Base-by-base conservation (phyloP, 2,888 invertebrate species). In the Epiblema foenella region DNA sequence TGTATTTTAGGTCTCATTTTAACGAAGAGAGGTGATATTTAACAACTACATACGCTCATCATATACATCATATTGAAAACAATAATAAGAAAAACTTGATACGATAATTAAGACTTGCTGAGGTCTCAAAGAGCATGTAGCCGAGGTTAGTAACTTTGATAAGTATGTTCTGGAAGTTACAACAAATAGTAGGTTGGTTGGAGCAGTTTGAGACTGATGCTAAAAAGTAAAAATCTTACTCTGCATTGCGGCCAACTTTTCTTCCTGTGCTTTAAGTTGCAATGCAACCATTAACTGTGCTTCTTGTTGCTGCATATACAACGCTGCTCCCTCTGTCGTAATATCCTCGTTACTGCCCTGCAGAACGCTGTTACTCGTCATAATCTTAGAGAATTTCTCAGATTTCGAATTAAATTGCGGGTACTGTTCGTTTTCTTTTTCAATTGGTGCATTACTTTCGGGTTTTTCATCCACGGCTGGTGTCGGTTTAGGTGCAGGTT, bases 241-340 rank as follows among this genome's bases (percentile, higher is more conserved):
- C 78, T 95, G 95, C 84, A 95, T 92, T 29, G 94, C 92, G 8
- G 91, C 90, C 46, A 95, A 85, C 80, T 91, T 94, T 77, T 95
- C 95, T 79, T 95, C 95, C 77, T 95, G 95, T 52, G 95, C 95
- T 80, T 95, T 95, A 67, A 95, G 82, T 76, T 95, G 95, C 75
- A 95, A 82, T 10, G 95, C 95, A 56, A 95, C 93, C 89, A 95
- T 87, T 58, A 95, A 77, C 77, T 95, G 95, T 0, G 95, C 93
- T 82, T 95, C 95, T 79, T 95, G 95, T 76, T 95, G 95, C 75
- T 95, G 95, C 72, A 95, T 84, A 69, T 94, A 94, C 37, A 95
- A 81, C 10, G 94, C 86, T 1, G 94, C 92, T 52, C 94, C 94
- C 81, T 95, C 94, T 37, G 93, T 86, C 15, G 94, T 90, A 56